Base-by-base conservation (phyloP, 2,113 vertebrate species). In the Cyanistes caeruleus region DNA sequence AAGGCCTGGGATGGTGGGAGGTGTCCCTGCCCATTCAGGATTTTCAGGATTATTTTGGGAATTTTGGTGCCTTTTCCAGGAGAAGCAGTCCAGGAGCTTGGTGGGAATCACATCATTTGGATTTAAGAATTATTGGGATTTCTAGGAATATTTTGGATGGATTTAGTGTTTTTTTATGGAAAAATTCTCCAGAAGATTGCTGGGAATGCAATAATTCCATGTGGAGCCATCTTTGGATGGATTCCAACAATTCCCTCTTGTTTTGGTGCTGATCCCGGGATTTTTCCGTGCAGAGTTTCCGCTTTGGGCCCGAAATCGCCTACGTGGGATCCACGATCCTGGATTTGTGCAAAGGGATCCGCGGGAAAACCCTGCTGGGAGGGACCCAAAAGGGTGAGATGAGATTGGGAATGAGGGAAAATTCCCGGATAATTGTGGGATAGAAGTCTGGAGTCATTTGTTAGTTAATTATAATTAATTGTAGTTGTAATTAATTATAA, bases 241-340 rank as follows among this genome's bases (percentile, higher is more conserved):
- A 2, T 60, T 43, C 7, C 83, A 23, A 53, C 33, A 31, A 46
- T 46, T 72, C 79, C 27, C 5, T 67, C 12, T 33, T 17, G 8
- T 81, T 87, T 62, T 63, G 23, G 25, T 63, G 48, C 25, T 6
- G 6, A 76, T 79, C 6, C 51, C 12, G 37, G 49, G 24, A 3
- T 15, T 39, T 69, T 52, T 70, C 68, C 87, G 17, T 4, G 4
- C 62, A 99, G 99, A 99, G 99, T 97, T 99, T 99, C 86, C 96
- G 99, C 48, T 99, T 99, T 74, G 99, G 99, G 22, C 96, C 99
- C 9, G 99, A 99, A 95, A 99, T 99, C 25, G 99, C 99, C 28
- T 99, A 98, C 0, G 94, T 99, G 83, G 99, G 98, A 27, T 98
- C 99, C 27, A 98, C 99, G 18, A 97, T 99, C 86, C 97, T 99